Percentiles rank a stretch among this genome's conserved stretches.
Conservation (phyloP, 2,113 vertebrate genomes). For the Apteryx owenii region DNA sequence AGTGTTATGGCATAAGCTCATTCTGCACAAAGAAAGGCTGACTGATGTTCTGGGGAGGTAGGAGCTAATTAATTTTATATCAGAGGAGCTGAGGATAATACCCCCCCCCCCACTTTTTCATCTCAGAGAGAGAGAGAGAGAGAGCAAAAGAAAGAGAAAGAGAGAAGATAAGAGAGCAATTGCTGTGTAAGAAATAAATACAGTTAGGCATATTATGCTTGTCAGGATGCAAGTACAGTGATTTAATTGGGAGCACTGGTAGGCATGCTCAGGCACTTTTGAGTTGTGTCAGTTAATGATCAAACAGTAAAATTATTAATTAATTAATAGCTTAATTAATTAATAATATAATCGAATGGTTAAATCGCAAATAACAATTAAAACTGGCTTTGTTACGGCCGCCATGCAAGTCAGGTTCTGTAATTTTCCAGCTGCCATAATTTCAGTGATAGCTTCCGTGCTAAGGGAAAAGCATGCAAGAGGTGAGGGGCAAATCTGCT, state of each 20-base stretch:
- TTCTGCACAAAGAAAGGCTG: slow-evolving; percentile 1
- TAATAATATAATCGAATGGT: not conserved
- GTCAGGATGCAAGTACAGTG: slow-evolving; percentile 24
- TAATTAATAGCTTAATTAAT: slow-evolving; percentile 42
- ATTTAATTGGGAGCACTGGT: not conserved
- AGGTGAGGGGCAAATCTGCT: not conserved
- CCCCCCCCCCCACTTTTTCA: not conserved
- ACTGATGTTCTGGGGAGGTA: not conserved
- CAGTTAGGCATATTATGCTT: not conserved
- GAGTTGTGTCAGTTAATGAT: not conserved
- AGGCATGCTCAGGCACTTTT: slow-evolving; percentile 46
- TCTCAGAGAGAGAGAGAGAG: slow-evolving; percentile 57
- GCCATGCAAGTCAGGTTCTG: not conserved
- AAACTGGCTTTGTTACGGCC: not conserved
- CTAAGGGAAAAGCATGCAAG: not conserved
- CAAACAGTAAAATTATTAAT: slow-evolving; percentile 39
- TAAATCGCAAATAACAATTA: not conserved
- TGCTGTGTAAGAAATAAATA: not conserved
- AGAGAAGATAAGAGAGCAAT: slow-evolving; percentile 49
- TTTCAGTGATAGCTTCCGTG: not conserved
- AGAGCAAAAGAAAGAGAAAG: slow-evolving; percentile 67
- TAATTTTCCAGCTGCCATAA: not conserved
- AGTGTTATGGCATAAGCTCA: not conserved
- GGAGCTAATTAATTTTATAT: slow-evolving; percentile 40
- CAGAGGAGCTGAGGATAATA: not conserved